Evolutionary conservation across 2,888 invertebrate species (phyloP).

Genomic region (Drosophila lacicola): DNA sequence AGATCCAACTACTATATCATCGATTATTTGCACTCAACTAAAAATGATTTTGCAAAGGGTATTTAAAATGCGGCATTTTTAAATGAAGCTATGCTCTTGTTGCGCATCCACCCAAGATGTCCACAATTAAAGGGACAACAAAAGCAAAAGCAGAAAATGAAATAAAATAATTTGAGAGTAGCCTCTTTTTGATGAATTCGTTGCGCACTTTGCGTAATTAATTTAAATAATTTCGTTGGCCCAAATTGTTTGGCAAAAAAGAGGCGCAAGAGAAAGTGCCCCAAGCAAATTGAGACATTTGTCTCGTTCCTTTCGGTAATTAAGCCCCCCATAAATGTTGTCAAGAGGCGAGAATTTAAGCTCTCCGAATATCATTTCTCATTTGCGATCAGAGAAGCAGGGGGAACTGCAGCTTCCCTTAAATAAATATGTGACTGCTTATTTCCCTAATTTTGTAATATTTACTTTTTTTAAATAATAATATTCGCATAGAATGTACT

Average conservation of each 20-base stretch:
- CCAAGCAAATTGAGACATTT: slow-evolving; percentile 70
- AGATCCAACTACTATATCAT: too few species aligned
- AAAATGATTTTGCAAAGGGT: too few species aligned
- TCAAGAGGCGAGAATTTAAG: not conserved
- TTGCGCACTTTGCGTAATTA: slow-evolving; percentile 59
- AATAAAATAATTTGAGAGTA: slow-evolving; percentile 2
- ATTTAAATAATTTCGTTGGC: slow-evolving; percentile 71
- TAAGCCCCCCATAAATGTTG: slow-evolving; percentile 17
- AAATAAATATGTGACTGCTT: too few species aligned
- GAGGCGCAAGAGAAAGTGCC: slow-evolving; percentile 62
- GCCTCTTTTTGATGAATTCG: slow-evolving; percentile 55
- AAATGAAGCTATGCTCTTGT: not conserved
- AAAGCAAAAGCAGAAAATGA: slow-evolving; percentile 18
- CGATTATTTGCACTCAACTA: too few species aligned
- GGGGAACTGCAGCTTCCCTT: not conserved
- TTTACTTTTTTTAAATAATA: too few species aligned
- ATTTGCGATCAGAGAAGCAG: too few species aligned
- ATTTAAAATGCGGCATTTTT: too few species aligned
- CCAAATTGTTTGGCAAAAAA: slow-evolving; percentile 39
- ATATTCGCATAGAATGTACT: too few species aligned
- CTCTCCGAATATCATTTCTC: too few species aligned
- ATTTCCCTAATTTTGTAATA: too few species aligned
- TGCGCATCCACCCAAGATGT: slow-evolving; percentile 23
- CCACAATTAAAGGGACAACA: slow-evolving; percentile 58
- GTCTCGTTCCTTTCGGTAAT: slow-evolving; percentile 46